Conservation (phyloP, 2,888 invertebrate species). For the Pandemis heparana region DNA sequence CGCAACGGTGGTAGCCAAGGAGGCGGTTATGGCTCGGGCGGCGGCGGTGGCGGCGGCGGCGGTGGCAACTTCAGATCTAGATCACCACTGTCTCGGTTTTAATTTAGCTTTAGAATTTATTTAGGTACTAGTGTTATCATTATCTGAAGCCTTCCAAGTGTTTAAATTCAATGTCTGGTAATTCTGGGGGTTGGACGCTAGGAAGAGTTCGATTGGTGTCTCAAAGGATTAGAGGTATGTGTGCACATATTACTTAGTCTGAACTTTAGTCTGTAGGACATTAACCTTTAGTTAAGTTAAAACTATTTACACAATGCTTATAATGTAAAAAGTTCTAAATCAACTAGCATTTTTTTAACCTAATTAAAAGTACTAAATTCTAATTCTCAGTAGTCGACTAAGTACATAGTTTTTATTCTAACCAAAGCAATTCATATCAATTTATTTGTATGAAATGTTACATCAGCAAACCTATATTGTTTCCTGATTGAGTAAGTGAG, state of each 20-base stretch:
- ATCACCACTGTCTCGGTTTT: constrained; percentile 81
- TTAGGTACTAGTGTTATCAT: constrained; percentile 84
- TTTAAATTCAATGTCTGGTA: constrained; percentile 79
- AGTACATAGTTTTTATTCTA: no score
- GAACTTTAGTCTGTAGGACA: constrained; percentile 15
- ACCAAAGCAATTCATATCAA: neutral
- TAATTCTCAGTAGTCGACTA: no score
- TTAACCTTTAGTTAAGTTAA: constrained; percentile 1
- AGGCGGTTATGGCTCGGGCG: constrained; percentile 71
- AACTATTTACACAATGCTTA: neutral
- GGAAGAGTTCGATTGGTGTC: constrained; percentile 73
- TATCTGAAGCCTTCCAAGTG: constrained; percentile 85
- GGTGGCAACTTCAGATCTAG: constrained; percentile 84
- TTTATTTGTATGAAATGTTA: neutral
- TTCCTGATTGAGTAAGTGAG: neutral
- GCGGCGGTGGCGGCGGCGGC: constrained; percentile 67
- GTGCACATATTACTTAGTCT: constrained; percentile 41
- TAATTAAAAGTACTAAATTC: no score
- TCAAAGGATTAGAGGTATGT: constrained; percentile 77
- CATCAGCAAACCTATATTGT: neutral
- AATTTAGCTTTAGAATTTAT: constrained; percentile 78
- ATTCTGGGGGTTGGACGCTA: constrained; percentile 82
- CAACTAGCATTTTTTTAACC: no score
- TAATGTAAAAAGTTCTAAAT: neutral
- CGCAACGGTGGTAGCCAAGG: constrained; percentile 60